A percentile compares a stretch with the other conserved stretches of the same genome.
These are phyloP conservation scores for Caenorhabditis remanei DNA, from an alignment of 1,140 invertebrate genomes.

Conservation along the genomic window DNA sequence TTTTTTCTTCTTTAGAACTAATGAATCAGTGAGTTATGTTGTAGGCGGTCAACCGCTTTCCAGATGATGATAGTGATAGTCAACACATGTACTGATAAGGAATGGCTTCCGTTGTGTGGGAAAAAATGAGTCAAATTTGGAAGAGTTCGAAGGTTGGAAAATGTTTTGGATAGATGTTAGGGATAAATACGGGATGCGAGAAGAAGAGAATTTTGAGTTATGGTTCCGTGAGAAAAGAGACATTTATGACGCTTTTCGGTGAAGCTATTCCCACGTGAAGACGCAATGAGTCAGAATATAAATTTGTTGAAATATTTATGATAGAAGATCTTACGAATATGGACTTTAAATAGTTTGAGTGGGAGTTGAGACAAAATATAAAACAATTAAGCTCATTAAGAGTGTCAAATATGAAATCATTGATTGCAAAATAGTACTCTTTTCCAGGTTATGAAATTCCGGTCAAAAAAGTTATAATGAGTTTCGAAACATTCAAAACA, in stretches of 20 bases:
- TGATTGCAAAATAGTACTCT: background rate
- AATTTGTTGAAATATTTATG: background rate
- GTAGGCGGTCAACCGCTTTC: slow-evolving; percentile 30
- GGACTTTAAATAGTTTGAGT: background rate
- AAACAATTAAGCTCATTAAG: no score
- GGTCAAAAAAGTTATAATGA: background rate
- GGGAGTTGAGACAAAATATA: no score
- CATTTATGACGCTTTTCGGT: background rate
- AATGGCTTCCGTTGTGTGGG: background rate
- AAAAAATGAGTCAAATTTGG: background rate
- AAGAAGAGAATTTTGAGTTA: background rate
- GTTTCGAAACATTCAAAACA: background rate
- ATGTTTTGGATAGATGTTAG: background rate
- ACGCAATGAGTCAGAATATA: slow-evolving; percentile 1
- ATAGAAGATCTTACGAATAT: background rate
- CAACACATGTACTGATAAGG: background rate
- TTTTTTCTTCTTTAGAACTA: background rate
- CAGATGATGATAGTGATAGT: slow-evolving; percentile 37
- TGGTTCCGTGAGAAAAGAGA: background rate
- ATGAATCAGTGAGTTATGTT: slow-evolving; percentile 49
- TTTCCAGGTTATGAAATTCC: background rate
- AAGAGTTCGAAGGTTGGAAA: background rate
- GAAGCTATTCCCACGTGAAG: background rate
- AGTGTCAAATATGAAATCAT: background rate
- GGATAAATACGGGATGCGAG: background rate